Evolutionary conservation across 2,797 vertebrate genomes (phyloP), one percentile per base, ranked within the genome.

Genomic region (Takifugu ocellatus): DNA sequence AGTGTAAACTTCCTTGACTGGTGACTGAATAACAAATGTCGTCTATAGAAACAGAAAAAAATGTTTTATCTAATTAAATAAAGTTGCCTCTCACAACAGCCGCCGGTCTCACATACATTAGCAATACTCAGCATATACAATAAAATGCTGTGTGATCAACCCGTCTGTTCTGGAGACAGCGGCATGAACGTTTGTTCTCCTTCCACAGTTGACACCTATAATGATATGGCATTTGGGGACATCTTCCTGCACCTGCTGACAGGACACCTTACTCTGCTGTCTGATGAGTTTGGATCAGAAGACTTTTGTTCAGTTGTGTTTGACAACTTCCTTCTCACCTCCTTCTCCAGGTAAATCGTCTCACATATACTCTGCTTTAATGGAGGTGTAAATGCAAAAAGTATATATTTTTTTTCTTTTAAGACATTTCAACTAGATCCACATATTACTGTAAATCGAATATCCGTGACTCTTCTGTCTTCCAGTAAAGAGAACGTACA

Each of bases 401-500:
- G 49, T 26, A 3, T 15, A 15, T 51, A 6, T 0, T 17, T 10
- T 10, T 8, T 44, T 8, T 44, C 43, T 12, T 44, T n/a, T 4
- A 5, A 3, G 14, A n/a, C 6, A 15, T n/a, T 44, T 44, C 31
- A 33, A 10, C 31, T 2, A 2, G 31, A 33, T 33, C 3, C 31
- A 7, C 7, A 3, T 21, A 21, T 21, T 21, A 21, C 21, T 21
- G 21, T 21, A 21, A 21, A 21, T 21, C 21, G 21, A 1, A 21
- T 21, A 21, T 21, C 21, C 21, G 21, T 7, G 4, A 29, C 27
- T 29, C 27, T 39, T 14, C 36, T 71, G 0, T 55, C 21, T 82
- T 72, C 12, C 90, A 99, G 97, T 79, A 99, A 98, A 84, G 97
- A 99, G 83, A 99, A 96, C 0, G 96, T 98, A n/a, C 97, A 99